Conservation (phyloP, 2,888 invertebrate species). For the Macaria liturata region DNA sequence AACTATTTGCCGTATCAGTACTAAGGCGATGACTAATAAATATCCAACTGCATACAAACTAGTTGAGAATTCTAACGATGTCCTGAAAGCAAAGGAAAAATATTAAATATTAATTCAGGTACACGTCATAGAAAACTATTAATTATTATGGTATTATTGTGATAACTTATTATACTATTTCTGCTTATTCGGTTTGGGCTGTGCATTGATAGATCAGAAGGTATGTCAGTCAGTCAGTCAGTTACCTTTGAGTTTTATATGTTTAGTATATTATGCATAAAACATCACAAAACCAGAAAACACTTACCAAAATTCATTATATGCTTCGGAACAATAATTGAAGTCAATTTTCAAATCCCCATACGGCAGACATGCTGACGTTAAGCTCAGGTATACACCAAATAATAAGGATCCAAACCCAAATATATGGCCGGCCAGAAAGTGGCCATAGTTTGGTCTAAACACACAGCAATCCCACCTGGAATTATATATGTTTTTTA, state of each 20-base stretch:
- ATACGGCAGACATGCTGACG: constrained; percentile 93
- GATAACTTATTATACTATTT: too few relatives aligned
- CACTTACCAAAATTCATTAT: constrained; percentile 89
- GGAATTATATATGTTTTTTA: constrained; percentile 42
- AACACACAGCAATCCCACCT: constrained; percentile 94
- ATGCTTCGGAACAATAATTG: constrained; percentile 91
- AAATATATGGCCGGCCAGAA: constrained; percentile 86
- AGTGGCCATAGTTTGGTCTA: constrained; percentile 89
- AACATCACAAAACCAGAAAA: background rate
- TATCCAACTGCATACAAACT: constrained; percentile 77
- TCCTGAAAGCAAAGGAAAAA: constrained; percentile 62
- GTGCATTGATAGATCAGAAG: too few relatives aligned
- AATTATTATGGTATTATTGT: too few relatives aligned
- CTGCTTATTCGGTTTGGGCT: too few relatives aligned
- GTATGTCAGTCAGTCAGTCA: too few relatives aligned
- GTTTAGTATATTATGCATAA: too few relatives aligned
- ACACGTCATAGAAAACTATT: too few relatives aligned
- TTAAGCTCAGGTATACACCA: constrained; percentile 91
- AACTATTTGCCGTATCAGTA: constrained; percentile 70
- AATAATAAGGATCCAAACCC: constrained; percentile 87
- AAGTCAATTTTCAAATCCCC: constrained; percentile 89
- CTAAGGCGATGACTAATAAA: constrained; percentile 67
- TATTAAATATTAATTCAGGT: background rate
- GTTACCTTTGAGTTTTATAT: too few relatives aligned
- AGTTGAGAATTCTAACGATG: constrained; percentile 81